Evolutionary conservation across 2,113 vertebrate species (phyloP).

Genomic region (Micromys minutus): DNA sequence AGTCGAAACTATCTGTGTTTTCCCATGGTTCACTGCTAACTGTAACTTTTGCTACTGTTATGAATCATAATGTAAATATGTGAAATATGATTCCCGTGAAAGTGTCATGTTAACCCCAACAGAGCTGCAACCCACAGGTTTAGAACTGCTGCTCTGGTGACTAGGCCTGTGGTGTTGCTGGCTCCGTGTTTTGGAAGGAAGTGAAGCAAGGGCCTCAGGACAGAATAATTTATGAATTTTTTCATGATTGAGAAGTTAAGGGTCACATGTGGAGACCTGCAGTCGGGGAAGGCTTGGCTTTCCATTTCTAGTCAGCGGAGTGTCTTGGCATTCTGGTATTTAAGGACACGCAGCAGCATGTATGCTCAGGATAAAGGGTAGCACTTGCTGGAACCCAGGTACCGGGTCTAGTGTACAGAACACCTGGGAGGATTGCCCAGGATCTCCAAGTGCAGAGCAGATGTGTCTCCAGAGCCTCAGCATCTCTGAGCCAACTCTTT

Average conservation of each 20-base stretch:
- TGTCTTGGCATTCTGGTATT: neutral
- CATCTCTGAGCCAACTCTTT: neutral
- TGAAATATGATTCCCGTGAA: neutral
- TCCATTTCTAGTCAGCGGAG: neutral
- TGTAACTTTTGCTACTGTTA: neutral
- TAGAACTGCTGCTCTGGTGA: fast-evolving
- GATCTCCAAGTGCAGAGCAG: neutral
- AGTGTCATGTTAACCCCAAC: neutral
- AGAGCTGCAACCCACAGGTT: neutral
- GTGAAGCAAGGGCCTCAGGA: neutral
- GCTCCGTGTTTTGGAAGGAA: neutral
- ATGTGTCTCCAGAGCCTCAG: neutral
- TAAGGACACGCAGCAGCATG: neutral
- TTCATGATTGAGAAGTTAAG: neutral
- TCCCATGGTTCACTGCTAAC: neutral
- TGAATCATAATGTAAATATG: neutral
- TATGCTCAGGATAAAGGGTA: neutral
- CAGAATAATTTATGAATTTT: neutral
- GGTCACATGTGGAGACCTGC: fast-evolving
- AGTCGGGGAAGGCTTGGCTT: fast-evolving
- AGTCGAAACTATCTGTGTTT: too few relatives aligned
- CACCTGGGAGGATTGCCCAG: neutral
- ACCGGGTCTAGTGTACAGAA: neutral
- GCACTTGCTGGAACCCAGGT: neutral
- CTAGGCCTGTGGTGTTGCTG: neutral